These are phyloP conservation scores for Neodiprion pinetum DNA, from an alignment of 1,140 invertebrate genomes.

Conservation along the genomic window DNA sequence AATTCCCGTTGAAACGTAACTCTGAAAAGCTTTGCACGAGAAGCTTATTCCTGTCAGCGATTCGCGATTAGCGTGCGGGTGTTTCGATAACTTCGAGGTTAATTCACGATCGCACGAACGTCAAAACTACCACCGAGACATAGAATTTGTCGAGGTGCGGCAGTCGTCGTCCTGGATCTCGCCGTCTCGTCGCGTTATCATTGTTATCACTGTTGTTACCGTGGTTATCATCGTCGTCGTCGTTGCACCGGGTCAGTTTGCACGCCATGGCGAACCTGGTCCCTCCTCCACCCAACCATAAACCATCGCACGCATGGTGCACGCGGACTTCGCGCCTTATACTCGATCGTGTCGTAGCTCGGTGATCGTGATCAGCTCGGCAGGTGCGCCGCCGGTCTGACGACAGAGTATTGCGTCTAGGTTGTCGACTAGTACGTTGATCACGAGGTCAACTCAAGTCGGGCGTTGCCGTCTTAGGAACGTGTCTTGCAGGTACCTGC, in stretches of 20 bases:
- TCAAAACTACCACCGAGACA: too few species aligned
- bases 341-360: not conserved
- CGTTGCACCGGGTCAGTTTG: not conserved
- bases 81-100: too few species aligned
- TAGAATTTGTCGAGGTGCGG: not conserved
- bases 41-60: too few species aligned
- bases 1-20: too few species aligned
- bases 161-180: not conserved
- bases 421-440: not conserved
- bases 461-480: not conserved
- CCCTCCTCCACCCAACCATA: not conserved
- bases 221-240: not conserved
- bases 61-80: too few species aligned
- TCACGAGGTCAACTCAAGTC: conserved; percentile 4
- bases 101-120: too few species aligned
- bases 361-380: not conserved
- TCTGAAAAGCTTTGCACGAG: too few species aligned
- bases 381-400: conserved; percentile 3
- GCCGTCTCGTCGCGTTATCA: not conserved
- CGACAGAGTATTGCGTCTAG: not conserved
- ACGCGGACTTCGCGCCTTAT: not conserved
- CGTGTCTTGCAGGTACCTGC: too few species aligned
- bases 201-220: not conserved
- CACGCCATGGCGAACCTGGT: not conserved
- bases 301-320: not conserved